These are phyloP conservation scores for Mobula birostris DNA, from an alignment of 2,113 vertebrate genomes.

Conservation along the genomic window DNA sequence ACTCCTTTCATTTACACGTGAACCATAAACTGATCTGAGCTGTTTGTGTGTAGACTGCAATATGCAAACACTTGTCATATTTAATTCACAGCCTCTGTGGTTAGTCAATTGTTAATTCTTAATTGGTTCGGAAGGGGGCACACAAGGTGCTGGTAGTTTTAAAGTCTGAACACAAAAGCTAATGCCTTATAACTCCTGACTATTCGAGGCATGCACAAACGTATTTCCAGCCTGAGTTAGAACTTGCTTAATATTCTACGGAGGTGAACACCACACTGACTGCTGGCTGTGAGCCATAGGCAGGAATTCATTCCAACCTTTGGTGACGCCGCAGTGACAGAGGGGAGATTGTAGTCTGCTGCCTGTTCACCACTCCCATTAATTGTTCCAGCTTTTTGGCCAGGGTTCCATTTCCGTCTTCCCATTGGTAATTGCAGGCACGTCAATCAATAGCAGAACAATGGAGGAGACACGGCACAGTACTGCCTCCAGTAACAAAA, in stretches of 20 bases:
- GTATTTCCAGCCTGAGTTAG: not conserved
- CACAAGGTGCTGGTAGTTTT: not conserved
- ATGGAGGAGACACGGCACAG: too few relatives aligned
- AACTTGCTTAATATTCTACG: not conserved
- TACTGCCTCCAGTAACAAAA: not conserved
- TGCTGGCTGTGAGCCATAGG: not conserved
- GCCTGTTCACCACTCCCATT: not conserved
- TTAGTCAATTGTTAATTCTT: not conserved
- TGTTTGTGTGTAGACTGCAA: not conserved
- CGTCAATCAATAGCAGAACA: not conserved
- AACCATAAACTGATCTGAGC: not conserved
- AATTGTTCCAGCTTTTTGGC: not conserved
- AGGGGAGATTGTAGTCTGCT: not conserved
- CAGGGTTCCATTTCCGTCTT: not conserved
- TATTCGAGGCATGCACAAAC: not conserved
- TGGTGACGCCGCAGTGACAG: not conserved
- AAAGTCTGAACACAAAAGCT: not conserved
- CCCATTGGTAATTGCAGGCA: too few relatives aligned
- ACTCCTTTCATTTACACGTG: not conserved
- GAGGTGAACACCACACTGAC: not conserved
- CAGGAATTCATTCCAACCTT: not conserved
- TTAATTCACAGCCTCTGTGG: not conserved
- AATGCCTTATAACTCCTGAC: too few relatives aligned
- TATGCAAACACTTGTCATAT: not conserved
- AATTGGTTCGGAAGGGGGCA: not conserved